Evolutionary conservation across 1,140 invertebrate species (phyloP).

Genomic region (Epicauta chinensis): DNA sequence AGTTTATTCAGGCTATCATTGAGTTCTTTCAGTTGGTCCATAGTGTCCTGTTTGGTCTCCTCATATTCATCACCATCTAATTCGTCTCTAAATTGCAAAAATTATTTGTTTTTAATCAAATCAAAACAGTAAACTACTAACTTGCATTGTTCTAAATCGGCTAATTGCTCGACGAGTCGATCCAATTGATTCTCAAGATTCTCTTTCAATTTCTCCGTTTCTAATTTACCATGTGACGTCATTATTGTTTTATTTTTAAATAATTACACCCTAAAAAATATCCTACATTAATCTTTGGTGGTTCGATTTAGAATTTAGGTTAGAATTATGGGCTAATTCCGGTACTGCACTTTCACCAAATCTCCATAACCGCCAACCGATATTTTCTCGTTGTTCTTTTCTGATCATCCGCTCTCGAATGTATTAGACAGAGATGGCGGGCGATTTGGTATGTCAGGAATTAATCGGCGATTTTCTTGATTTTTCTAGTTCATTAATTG

Average conservation of each 20-base stretch:
- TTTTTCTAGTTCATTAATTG: slow-evolving; percentile 18
- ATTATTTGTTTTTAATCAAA: background rate
- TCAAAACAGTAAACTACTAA: slow-evolving; percentile 38
- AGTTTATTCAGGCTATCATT: slow-evolving; percentile 62
- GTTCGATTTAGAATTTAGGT: background rate
- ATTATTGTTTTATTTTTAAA: slow-evolving; percentile 20
- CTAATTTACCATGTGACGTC: slow-evolving; percentile 37
- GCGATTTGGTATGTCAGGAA: background rate
- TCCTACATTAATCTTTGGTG: too few relatives aligned
- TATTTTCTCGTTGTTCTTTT: background rate
- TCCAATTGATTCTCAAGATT: slow-evolving; percentile 71
- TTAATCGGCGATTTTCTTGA: slow-evolving; percentile 1
- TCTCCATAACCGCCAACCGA: background rate
- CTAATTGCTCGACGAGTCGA: slow-evolving; percentile 62
- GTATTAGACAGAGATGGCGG: background rate
- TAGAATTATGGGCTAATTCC: background rate
- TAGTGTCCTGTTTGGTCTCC: slow-evolving; percentile 64
- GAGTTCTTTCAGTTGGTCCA: slow-evolving; percentile 71
- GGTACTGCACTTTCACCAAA: background rate
- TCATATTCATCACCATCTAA: slow-evolving; percentile 62
- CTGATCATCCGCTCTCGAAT: too few relatives aligned
- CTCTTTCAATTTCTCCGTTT: slow-evolving; percentile 52
- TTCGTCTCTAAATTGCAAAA: slow-evolving; percentile 49
- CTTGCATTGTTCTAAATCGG: slow-evolving; percentile 69
- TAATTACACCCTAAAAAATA: background rate